phyloP scores from a whole-genome alignment of 2,888 invertebrate species.

The Dastarcus helophoroides region DNA sequence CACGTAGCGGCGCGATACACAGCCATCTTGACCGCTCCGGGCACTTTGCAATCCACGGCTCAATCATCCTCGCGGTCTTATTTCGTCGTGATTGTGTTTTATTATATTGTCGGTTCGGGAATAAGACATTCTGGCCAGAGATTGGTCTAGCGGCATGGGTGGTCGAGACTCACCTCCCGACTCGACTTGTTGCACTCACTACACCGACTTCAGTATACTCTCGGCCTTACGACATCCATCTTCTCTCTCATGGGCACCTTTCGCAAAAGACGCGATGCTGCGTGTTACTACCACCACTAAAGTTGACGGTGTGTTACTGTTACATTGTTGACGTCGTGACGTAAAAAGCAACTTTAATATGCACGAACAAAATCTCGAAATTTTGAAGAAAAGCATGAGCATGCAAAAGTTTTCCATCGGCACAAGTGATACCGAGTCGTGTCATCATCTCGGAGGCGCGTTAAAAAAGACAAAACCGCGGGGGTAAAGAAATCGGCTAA shows the following conservation, averaged over 20 bases:
- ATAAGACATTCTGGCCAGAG: constrained; percentile 39
- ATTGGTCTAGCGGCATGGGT: constrained; percentile 40
- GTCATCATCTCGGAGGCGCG: no score
- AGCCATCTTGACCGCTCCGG: constrained; percentile 29
- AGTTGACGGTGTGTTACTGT: no score
- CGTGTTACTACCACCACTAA: no score
- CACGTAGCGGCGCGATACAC: constrained; percentile 20
- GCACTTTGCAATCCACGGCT: constrained; percentile 34
- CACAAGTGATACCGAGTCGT: no score
- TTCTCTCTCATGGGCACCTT: constrained; percentile 10
- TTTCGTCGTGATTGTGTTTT: constrained; percentile 37
- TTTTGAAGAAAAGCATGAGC: no score
- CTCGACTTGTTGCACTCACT: constrained; percentile 17
- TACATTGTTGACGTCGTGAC: no score
- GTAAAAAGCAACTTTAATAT: no score
- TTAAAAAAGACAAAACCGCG: no score
- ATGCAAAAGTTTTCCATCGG: no score
- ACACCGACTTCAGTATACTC: constrained; percentile 19
- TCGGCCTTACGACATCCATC: constrained; percentile 25
- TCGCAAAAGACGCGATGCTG: neutral
- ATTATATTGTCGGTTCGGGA: constrained; percentile 36
- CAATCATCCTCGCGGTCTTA: constrained; percentile 36
- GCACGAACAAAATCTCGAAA: no score
- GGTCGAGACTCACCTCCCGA: constrained; percentile 30
- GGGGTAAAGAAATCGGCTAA: no score